phyloP scores from a whole-genome alignment of 2,797 vertebrate genomes.

The Oreochromis mossambicus region DNA sequence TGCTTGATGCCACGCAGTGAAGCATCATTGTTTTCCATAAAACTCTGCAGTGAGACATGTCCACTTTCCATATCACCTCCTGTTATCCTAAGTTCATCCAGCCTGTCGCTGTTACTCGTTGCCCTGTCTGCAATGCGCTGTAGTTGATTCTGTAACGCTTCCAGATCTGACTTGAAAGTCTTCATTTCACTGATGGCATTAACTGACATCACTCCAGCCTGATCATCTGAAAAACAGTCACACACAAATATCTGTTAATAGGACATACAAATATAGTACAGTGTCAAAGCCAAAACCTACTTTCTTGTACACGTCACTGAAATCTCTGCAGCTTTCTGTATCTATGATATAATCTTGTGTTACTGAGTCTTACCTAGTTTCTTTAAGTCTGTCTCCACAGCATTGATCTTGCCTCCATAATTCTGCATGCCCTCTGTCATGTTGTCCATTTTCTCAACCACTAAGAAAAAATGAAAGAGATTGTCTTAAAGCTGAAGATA shows the following conservation, averaged over 20 bases:
- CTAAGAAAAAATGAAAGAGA: slow-evolving; percentile 57
- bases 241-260: not conserved
- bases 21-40: slow-evolving; percentile 86
- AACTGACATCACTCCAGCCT: slow-evolving; percentile 86
- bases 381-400: slow-evolving; percentile 89
- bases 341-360: not conserved
- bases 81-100: slow-evolving; percentile 85
- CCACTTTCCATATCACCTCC: slow-evolving; percentile 83
- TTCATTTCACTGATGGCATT: slow-evolving; percentile 88
- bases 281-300: not conserved
- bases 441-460: slow-evolving; percentile 96
- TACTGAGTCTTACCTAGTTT: slow-evolving; percentile 83
- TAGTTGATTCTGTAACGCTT: slow-evolving; percentile 85
- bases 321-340: not conserved
- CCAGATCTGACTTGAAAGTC: slow-evolving; percentile 86
- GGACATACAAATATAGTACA: not conserved
- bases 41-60: slow-evolving; percentile 85
- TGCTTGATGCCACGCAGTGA: slow-evolving; percentile 89
- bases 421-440: slow-evolving; percentile 92
- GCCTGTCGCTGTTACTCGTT: slow-evolving; percentile 83
- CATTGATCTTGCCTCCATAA: slow-evolving; percentile 87
- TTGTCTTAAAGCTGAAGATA: not conserved
- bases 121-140: slow-evolving; percentile 84
- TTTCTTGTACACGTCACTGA: not conserved
- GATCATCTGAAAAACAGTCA: slow-evolving; percentile 75